Percentiles rank a stretch among this genome's conserved stretches.
These are phyloP conservation scores for Rhinopomastus cyanomelas DNA, from an alignment of 2,113 vertebrate genomes.

Conservation along the genomic window DNA sequence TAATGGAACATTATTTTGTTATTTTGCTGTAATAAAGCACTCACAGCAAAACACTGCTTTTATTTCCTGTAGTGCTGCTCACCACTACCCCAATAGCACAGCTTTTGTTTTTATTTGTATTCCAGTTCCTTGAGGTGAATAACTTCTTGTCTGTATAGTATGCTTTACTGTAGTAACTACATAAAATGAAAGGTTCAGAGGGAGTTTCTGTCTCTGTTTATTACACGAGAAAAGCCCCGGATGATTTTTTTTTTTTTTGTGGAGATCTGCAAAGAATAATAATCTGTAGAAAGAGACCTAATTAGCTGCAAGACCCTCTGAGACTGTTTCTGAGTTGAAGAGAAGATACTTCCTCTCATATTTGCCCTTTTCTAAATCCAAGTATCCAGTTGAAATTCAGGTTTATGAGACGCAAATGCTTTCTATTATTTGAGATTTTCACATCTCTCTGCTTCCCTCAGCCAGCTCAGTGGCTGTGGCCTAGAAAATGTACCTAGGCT, in stretches of 20 bases:
- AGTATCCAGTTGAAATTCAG: neutral
- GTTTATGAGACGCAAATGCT: neutral
- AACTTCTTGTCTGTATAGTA: neutral
- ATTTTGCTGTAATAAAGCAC: neutral
- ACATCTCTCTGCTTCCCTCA: neutral
- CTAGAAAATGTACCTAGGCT: neutral
- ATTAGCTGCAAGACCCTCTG: neutral
- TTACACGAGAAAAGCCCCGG: neutral
- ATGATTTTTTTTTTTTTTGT: neutral
- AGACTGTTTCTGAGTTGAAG: neutral
- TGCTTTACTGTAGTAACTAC: neutral
- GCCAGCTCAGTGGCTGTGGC: neutral
- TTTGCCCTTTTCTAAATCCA: neutral
- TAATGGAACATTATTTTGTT: neutral
- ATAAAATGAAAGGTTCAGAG: neutral
- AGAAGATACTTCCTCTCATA: neutral
- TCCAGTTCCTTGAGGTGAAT: neutral
- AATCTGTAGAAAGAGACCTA: neutral
- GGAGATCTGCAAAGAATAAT: neutral
- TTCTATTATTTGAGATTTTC: constrained; percentile 12
- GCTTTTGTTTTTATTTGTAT: too few relatives aligned
- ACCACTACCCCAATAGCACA: neutral
- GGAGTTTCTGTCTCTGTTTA: neutral
- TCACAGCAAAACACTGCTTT: neutral
- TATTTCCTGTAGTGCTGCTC: neutral